Evolutionary conservation across 2,888 invertebrate genomes (phyloP).

Genomic region (Microctonus brassicae): DNA sequence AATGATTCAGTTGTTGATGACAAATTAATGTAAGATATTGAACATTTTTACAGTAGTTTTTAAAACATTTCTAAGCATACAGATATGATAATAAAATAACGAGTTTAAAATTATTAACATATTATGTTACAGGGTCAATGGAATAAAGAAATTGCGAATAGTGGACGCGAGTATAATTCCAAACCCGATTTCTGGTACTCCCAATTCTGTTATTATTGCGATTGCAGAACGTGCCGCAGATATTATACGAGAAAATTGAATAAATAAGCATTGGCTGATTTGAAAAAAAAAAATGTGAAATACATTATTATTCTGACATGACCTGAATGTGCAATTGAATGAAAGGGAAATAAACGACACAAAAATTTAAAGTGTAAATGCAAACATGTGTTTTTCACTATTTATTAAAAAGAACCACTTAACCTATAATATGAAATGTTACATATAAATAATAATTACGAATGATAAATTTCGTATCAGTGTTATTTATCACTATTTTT

Average conservation of each 20-base stretch:
- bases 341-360: too few species aligned
- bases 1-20: slow-evolving; percentile 78
- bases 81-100: not conserved
- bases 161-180: slow-evolving; percentile 88
- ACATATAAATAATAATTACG: too few species aligned
- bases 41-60: not conserved
- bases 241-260: slow-evolving; percentile 66
- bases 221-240: slow-evolving; percentile 78
- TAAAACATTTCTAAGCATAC: not conserved
- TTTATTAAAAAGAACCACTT: too few species aligned
- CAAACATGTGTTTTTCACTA: too few species aligned
- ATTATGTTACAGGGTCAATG: slow-evolving; percentile 74
- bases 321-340: too few species aligned
- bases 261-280: not conserved
- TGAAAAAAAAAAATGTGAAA: not conserved
- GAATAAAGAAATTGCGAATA: slow-evolving; percentile 77
- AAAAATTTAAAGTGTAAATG: too few species aligned
- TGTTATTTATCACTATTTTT: too few species aligned
- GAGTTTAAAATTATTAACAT: not conserved
- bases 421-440: too few species aligned
- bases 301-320: too few species aligned
- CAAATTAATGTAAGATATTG: slow-evolving; percentile 72
- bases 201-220: slow-evolving; percentile 78
- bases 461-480: too few species aligned
- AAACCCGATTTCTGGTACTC: slow-evolving; percentile 81